These are phyloP conservation scores for Hipposideros armiger DNA, from an alignment of 2,113 vertebrate genomes.

Conservation along the genomic window DNA sequence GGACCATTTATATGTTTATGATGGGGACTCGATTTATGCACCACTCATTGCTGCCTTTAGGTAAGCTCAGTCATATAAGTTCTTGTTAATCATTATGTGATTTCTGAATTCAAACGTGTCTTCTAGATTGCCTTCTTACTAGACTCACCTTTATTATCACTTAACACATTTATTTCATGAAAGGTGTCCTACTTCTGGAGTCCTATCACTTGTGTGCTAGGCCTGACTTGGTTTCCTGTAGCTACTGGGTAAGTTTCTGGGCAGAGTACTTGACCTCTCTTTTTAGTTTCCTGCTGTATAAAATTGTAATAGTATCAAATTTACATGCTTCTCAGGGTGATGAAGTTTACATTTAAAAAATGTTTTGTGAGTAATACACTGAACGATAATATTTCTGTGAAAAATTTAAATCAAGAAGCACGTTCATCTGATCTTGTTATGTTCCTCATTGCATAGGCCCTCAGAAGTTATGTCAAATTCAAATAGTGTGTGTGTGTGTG, in stretches of 20 bases:
- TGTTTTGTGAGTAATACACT: constrained; percentile 15
- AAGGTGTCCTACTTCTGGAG: neutral
- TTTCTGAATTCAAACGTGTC: constrained; percentile 41
- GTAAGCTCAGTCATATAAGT: constrained; percentile 84
- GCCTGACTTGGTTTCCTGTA: constrained; percentile 28
- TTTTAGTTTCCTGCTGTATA: neutral
- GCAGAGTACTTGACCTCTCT: neutral
- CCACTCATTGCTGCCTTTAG: constrained; percentile 98
- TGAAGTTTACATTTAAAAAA: constrained; percentile 37
- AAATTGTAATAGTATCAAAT: neutral
- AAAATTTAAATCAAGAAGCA: neutral
- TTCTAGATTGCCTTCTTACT: constrained; percentile 12
- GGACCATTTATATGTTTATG: constrained; percentile 99
- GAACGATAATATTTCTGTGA: constrained; percentile 42
- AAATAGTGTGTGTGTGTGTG: neutral
- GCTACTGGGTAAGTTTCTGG: neutral
- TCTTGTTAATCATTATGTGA: constrained; percentile 18
- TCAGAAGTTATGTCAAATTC: constrained; percentile 26
- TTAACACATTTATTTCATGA: constrained; percentile 7
- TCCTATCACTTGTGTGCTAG: neutral
- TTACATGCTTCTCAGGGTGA: neutral
- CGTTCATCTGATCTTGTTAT: neutral
- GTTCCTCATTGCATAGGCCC: neutral
- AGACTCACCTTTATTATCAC: neutral
- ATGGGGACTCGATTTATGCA: constrained; percentile 98